Evolutionary conservation across 1,140 invertebrate genomes (phyloP), one percentile per base, ranked within the genome.

Genomic region (Drosophila obscura): DNA sequence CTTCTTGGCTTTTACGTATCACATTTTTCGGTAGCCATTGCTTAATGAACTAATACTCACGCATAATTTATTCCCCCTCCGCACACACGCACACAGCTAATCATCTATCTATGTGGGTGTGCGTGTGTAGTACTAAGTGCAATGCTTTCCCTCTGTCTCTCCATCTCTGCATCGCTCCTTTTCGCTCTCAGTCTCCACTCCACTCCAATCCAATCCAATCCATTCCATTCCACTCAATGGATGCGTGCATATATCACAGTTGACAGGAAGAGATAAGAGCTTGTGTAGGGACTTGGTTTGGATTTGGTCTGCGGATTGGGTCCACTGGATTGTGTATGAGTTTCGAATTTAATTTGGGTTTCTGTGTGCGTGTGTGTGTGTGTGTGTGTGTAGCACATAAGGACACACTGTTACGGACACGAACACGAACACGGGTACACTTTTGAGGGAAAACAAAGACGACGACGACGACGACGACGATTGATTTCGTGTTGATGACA

Each of bases 401-500:
- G 11, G 35, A 39, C 35, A 39, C 35, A 39, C 35, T 39, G 11
- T 39, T 39, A 39, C 35, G 35, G 31, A 35, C 9, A 28, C 8
- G 53, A 11, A 26, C 43, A 48, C 59, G 63, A 22, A 64, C 60
- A 66, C 31, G 59, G 44, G 26, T 46, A 64, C 58, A 65, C 62
- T 65, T n/a, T 44, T 66, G 67, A 58, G 58, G 68, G 63, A 63
- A 76, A 76, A 76, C 73, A 76, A 76, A 75, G 61, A 68, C 66
- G 22, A 16, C 57, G 73, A 76, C n/a, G n/a, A n/a, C n/a, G n/a
- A n/a, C n/a, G 61, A 68, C 66, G 22, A 16, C 57, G 73, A 76
- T 76, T 75, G 73, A 76, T 76, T 76, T 76, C 63, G 57, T 76
- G 73, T 61, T 76, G 73, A 76, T 76, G 73, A 76, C 72, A 75